Percentiles rank a stretch among this genome's conserved stretches.
These are phyloP conservation scores for Abscondita cerata DNA, from an alignment of 2,888 invertebrate genomes.

Conservation along the genomic window DNA sequence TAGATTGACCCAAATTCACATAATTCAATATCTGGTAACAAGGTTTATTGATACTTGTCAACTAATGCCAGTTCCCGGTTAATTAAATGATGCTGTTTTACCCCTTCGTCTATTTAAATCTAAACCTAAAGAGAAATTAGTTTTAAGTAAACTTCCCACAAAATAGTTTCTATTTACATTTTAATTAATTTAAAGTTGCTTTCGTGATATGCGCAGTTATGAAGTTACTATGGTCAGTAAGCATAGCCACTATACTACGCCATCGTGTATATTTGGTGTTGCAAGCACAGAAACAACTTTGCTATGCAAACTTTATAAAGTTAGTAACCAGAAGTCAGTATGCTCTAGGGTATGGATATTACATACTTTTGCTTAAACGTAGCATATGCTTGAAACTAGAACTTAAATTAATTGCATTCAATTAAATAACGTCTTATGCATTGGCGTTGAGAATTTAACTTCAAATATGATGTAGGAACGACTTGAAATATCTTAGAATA, in stretches of 20 bases:
- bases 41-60: too few species aligned
- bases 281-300: conserved; percentile 19
- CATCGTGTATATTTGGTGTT: conserved; percentile 12
- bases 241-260: conserved; percentile 1
- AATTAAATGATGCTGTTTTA: too few species aligned
- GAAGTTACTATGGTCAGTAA: conserved; percentile 27
- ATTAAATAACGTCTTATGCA: conserved; percentile 24
- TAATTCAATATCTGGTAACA: too few species aligned
- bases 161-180: conserved; percentile 18
- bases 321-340: conserved; percentile 29
- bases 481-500: background rate
- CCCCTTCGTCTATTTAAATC: conserved; percentile 15
- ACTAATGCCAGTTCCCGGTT: too few species aligned
- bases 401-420: conserved; percentile 28
- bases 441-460: background rate
- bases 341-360: conserved; percentile 26
- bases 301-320: conserved; percentile 22
- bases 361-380: conserved; percentile 21
- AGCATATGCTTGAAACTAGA: conserved; percentile 17
- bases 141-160: conserved; percentile 17
- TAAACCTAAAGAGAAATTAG: conserved; percentile 12
- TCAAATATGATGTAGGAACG: background rate
- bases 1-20: too few species aligned
- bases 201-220: conserved; percentile 24
- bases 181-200: conserved; percentile 27